Evolutionary conservation across 1,140 invertebrate genomes (phyloP), one percentile per base, ranked within the genome.

Genomic region (Calephelis virginiensis): DNA sequence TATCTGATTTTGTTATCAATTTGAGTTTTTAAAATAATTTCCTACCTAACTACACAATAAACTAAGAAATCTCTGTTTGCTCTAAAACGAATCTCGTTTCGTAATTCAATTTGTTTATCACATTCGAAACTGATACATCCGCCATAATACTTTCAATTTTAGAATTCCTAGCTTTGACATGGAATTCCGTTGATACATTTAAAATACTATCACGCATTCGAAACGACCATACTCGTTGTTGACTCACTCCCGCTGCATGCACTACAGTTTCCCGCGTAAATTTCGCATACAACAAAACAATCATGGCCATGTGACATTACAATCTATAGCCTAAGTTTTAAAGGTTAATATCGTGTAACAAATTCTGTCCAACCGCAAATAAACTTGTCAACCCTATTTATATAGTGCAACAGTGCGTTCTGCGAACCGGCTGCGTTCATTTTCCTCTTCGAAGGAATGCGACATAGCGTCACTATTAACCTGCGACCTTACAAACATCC

Each of bases 401-500:
- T 86, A 86, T 88, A 88, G 83, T 86, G 82, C 82, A 85, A 77
- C 75, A 78, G 77, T 76, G 71, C 75, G 81, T 86, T 88, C 83
- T 67, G 77, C 77, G 83, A 86, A 88, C 79, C 74, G 80, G 69
- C 73, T 76, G 78, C 82, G 76, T 85, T 78, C 81, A 75, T 87
- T 87, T 87, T 87, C 83, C 85, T 87, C 81, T 72, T 81, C 73
- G 73, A 78, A 80, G 83, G 85, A 84, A 88, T 88, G 82, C 76
- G 80, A 67, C 73, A 69, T 81, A 78, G 81, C 80, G 81, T 82
- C 81, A 82, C 70, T 72, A 66, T 69, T 79, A 83, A 72, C 69
- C 77, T 60, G 71, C 75, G 66, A 68, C 70, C 17, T 56, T 76
- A 78, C 67, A 70, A 79, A 81, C 64, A 56, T 28, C 28, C 45